Evolutionary conservation across 2,113 vertebrate genomes (phyloP).

Genomic region (Oreochromis aureus): DNA sequence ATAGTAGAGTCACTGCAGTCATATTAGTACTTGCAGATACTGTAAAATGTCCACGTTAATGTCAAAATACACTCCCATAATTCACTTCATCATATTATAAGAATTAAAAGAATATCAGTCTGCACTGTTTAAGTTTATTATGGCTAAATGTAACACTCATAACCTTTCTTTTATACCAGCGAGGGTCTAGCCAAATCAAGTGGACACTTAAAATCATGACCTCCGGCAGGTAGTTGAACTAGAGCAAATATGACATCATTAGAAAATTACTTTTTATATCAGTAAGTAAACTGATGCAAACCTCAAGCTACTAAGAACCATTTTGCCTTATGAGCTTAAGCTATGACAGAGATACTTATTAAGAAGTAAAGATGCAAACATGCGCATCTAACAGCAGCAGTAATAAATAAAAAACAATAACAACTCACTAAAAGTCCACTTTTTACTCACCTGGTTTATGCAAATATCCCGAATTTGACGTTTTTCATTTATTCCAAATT

Average conservation of each 20-base stretch:
- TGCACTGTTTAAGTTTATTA: neutral
- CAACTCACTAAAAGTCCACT: neutral
- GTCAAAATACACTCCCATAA: neutral
- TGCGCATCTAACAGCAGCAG: neutral
- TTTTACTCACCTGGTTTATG: constrained; percentile 50
- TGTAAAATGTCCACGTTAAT: neutral
- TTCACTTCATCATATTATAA: neutral
- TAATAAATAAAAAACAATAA: neutral
- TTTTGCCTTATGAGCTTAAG: neutral
- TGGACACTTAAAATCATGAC: neutral
- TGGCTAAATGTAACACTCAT: neutral
- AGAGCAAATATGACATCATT: neutral
- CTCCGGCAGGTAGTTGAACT: neutral
- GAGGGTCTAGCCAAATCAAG: neutral
- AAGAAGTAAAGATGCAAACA: neutral
- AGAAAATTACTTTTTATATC: neutral
- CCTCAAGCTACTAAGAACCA: neutral
- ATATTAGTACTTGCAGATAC: neutral
- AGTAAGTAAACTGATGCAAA: neutral
- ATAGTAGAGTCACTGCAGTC: neutral
- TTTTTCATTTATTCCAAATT: constrained; percentile 45
- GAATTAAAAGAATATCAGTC: neutral
- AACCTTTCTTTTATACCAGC: neutral
- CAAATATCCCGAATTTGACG: constrained; percentile 33
- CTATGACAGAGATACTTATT: neutral